Base-by-base conservation (phyloP, 2,888 invertebrate species). In the Polylopha cassiicola region DNA sequence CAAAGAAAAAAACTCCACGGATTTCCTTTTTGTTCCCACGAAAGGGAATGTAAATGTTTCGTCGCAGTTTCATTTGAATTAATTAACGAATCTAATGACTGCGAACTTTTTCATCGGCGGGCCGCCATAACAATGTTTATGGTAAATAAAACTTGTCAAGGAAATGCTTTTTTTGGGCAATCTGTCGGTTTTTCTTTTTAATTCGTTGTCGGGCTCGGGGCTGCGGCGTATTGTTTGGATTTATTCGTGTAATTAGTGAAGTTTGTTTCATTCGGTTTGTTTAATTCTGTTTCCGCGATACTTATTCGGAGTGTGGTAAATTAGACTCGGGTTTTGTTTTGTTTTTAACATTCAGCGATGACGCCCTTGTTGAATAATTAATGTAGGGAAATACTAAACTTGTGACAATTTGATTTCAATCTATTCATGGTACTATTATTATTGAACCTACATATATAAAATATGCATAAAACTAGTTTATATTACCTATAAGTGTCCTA, bases 221-320 rank as follows among this genome's bases (percentile, higher is more conserved):
- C 62, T 61, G 62, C 59, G 64, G 62, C 48, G 68, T 62, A 74
- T 75, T 80, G 79, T 78, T 80, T 71, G 78, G 81, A 80, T 82
- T 84, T 81, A 80, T 81, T 80, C 67, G 76, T 73, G 81, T 84
- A 82, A 84, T 85, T 85, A 85, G 81, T 75, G 78, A 82, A 84
- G 81, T 82, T 82, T 75, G 74, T 76, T 75, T 70, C 71, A 69
- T 65, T 73, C 64, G 66, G 68, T 74, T 79, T 78, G 76, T 73
- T 78, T 79, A 73, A 72, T 75, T 73, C 71, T 73, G 64, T 70
- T 72, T 65, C 70, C 65, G 61, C 68, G 62, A 65, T 58, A 72
- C 71, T 73, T 76, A 73, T 77, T 67, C 69, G 64, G 60, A 61
- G 64, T 65, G 75, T 68, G 69, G 64, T 30, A 36, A 70, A 73